A percentile compares a stretch with the other conserved stretches of the same genome.
These are phyloP conservation scores for Sacculina carcini DNA, from an alignment of 2,888 invertebrate species.

Conservation along the genomic window DNA sequence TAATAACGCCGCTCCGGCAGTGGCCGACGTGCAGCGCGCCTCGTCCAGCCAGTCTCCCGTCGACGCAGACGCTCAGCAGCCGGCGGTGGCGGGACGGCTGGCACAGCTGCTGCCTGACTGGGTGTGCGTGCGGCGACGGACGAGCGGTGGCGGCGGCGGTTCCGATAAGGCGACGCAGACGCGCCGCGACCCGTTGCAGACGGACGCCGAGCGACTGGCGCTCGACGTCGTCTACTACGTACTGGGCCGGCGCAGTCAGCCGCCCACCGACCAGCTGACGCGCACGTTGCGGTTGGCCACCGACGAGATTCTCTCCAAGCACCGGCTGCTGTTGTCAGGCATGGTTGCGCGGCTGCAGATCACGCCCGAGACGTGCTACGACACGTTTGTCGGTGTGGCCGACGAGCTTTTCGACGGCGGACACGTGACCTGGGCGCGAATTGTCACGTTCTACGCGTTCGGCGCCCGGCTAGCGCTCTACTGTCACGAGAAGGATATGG, in stretches of 20 bases:
- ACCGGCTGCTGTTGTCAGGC: slow-evolving; percentile 23
- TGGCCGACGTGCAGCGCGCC: no score
- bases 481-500: slow-evolving; percentile 14
- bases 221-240: slow-evolving; percentile 8
- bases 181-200: slow-evolving; percentile 6
- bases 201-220: slow-evolving; percentile 10
- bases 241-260: slow-evolving; percentile 1
- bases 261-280: slow-evolving; percentile 20
- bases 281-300: slow-evolving; percentile 23
- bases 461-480: slow-evolving; percentile 13
- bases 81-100: no score
- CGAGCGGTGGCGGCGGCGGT: no score
- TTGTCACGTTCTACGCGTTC: slow-evolving; percentile 14
- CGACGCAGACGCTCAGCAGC: no score
- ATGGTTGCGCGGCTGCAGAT: slow-evolving; percentile 24
- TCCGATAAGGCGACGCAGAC: slow-evolving; percentile 5
- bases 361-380: slow-evolving; percentile 18
- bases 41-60: no score
- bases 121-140: no score
- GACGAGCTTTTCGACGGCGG: slow-evolving; percentile 23
- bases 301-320: slow-evolving; percentile 23
- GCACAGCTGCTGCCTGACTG: no score
- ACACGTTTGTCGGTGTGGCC: slow-evolving; percentile 18
- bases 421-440: slow-evolving; percentile 13
- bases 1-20: no score